Evolutionary conservation across 2,797 vertebrate species (phyloP), one percentile per base, ranked within the genome.

Genomic region (Coranthus polyacanthus): DNA sequence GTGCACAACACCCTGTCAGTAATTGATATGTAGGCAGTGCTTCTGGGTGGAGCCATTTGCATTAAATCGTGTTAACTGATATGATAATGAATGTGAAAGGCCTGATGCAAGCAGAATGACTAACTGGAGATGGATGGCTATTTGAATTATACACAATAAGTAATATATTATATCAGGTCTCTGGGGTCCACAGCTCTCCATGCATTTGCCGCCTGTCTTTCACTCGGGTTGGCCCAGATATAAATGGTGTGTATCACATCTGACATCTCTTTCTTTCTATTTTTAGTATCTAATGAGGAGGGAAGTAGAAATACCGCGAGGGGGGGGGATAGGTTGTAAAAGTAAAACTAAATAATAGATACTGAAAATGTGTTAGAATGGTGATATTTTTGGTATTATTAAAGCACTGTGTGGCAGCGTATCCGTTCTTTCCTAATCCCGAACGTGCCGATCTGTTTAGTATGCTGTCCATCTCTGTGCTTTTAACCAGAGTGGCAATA

Each of bases 11-110:
- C 65, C 66, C 77, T 80, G 89, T 88, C 84, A 83, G 88, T 93
- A 93, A 93, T 93, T 94, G 92, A 94, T 93, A 92, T 88, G 90
- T 91, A 77, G 90, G 82, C 74, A 7, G 54, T 39, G 87, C 85
- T 89, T 83, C 89, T 91, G 79, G 90, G 87, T 83, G 86, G 87
- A 91, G 87, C 81, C 83, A 93, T 94, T 94, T 94, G 90, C 93
- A 94, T 94, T 92, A 92, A 93, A 94, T 94, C 73, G 85, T 82
- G 90, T 92, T 93, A 94, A 94, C 92, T 90, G 90, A 93, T 93
- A 90, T 90, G 89, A 92, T 94, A 93, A 94, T 93, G 89, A 92
- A 92, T 89, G 90, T 70, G 86, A 82, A 91, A 90, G 80, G 77
- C 72, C 88, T 92, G 90, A 92, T 90, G 89, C 90, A 91, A 89